Evolutionary conservation across 1,140 invertebrate genomes (phyloP).

Genomic region (Phymastichus coffea): DNA sequence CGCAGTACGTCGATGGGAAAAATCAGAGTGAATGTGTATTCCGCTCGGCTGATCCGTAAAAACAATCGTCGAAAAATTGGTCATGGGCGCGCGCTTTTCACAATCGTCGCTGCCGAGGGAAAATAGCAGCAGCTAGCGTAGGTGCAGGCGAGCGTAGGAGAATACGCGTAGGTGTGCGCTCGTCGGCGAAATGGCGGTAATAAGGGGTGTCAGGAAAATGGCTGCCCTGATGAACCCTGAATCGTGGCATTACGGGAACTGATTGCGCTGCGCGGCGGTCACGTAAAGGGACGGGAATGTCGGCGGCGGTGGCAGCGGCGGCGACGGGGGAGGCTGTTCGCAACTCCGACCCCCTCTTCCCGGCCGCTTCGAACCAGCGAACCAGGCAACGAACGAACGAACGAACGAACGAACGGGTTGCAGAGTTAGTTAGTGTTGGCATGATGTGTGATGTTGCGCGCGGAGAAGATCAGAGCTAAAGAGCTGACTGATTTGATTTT

Average conservation of each 20-base stretch:
- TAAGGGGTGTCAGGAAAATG: conserved; percentile 53
- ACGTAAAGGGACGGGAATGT: conserved; percentile 31
- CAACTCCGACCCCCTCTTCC: conserved; percentile 24
- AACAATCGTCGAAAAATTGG: conserved; percentile 19
- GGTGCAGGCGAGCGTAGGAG: background rate
- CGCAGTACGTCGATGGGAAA: too few relatives aligned
- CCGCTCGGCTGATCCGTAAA: conserved; percentile 12
- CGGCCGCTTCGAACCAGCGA: too few relatives aligned
- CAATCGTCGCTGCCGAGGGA: background rate
- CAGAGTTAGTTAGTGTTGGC: conserved; percentile 47
- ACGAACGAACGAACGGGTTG: conserved; percentile 38
- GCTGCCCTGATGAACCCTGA: conserved; percentile 51
- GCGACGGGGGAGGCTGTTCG: conserved; percentile 34
- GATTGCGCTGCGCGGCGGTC: conserved; percentile 43
- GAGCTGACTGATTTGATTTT: too few relatives aligned
- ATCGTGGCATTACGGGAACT: conserved; percentile 51
- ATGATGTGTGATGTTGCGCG: conserved; percentile 41
- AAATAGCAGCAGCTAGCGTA: too few relatives aligned
- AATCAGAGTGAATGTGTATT: background rate
- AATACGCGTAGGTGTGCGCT: background rate
- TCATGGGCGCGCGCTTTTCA: background rate
- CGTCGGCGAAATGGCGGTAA: conserved; percentile 36
- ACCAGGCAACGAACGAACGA: too few relatives aligned
- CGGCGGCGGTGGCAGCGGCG: conserved; percentile 39
- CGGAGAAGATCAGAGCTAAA: too few relatives aligned